These are phyloP conservation scores for Coelinius sp. DNA, from an alignment of 2,888 invertebrate genomes.

Conservation along the genomic window DNA sequence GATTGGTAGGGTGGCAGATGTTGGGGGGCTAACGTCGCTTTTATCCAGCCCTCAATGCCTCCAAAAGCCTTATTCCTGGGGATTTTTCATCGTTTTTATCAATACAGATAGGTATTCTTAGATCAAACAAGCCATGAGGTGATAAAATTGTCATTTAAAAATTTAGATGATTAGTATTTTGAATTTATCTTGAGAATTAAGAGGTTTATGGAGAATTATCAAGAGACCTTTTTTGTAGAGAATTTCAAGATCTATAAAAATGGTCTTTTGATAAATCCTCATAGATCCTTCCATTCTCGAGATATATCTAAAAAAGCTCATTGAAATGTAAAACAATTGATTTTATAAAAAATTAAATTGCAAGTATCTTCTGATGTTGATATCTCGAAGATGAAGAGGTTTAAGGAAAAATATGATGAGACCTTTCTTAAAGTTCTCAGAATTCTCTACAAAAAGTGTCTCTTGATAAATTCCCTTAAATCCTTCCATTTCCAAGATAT, in stretches of 20 bases:
- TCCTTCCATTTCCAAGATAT: too few species aligned
- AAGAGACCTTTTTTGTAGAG: neutral
- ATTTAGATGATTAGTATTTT: neutral
- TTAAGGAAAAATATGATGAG: too few species aligned
- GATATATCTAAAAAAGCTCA: too few species aligned
- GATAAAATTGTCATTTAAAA: neutral
- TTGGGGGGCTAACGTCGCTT: slow-evolving; percentile 15
- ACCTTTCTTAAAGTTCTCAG: neutral
- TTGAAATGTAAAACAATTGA: too few species aligned
- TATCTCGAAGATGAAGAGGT: too few species aligned
- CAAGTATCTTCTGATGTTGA: too few species aligned
- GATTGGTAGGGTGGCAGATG: slow-evolving; percentile 23
- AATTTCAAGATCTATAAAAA: neutral
- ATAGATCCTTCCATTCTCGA: too few species aligned
- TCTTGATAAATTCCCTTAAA: neutral
- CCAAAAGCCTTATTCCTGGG: neutral
- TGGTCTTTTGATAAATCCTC: neutral
- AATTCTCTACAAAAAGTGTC: neutral
- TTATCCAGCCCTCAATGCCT: slow-evolving; percentile 2
- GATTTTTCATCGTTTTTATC: neutral
- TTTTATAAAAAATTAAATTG: too few species aligned
- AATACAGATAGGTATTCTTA: neutral
- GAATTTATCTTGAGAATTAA: too few species aligned
- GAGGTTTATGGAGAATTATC: too few species aligned
- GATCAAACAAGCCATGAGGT: neutral